A percentile compares a stretch with the other conserved stretches of the same genome.
These are phyloP conservation scores for Campoplex nolae DNA, from an alignment of 2,888 invertebrate species.

Conservation along the genomic window DNA sequence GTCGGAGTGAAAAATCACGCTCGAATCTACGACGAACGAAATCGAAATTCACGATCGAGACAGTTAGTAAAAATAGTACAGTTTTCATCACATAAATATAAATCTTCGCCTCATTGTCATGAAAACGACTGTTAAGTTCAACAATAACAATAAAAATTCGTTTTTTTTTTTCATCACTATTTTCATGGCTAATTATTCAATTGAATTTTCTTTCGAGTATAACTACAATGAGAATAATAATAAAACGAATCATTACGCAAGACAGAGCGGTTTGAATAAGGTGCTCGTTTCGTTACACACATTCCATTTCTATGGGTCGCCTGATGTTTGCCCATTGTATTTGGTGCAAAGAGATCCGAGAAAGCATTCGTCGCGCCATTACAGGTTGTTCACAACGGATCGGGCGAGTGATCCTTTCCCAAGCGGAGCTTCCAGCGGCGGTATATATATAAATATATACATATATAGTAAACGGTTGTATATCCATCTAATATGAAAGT, in stretches of 20 bases:
- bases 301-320: constrained; percentile 34
- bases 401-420: constrained; percentile 58
- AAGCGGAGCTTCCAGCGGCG: constrained; percentile 38
- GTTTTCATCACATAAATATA: too few species aligned
- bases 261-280: constrained; percentile 39
- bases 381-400: constrained; percentile 45
- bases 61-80: too few species aligned
- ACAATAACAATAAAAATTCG: background rate
- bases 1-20: background rate
- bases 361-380: constrained; percentile 26
- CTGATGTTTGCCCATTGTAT: constrained; percentile 49
- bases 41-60: too few species aligned
- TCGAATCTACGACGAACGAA: background rate
- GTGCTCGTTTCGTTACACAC: constrained; percentile 58
- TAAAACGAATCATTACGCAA: constrained; percentile 45
- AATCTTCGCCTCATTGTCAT: too few species aligned
- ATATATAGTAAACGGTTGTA: background rate
- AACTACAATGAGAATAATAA: constrained; percentile 11
- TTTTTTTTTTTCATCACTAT: background rate
- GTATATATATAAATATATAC: background rate
- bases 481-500: background rate
- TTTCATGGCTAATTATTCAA: background rate
- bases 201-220: background rate
- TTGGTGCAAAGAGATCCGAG: constrained; percentile 59
- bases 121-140: too few species aligned